Evolutionary conservation across 2,888 invertebrate genomes (phyloP), one percentile per base, ranked within the genome.

Genomic region (Tinea pellionella): DNA sequence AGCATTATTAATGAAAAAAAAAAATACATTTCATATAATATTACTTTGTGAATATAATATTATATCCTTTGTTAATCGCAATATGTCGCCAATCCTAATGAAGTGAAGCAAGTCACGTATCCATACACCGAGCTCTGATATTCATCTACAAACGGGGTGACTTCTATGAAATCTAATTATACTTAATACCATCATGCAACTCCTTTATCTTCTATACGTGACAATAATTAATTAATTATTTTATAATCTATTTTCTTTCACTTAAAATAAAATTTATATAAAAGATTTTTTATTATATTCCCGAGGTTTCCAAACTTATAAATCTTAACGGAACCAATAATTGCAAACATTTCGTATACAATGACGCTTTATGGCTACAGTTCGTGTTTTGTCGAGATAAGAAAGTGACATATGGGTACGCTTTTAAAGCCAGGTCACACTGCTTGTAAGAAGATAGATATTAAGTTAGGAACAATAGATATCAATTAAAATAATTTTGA

Each of bases 181-280:
- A 24, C 55, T 55, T 55, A 55, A 55, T 55, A 55, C 55, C 24
- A 55, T n/a, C 55, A 55, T 19, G 55, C 29, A 24, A 55, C 24
- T 47, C 55, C 55, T 55, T 55, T 55, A 55, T 55, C 55, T 55
- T n/a, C 55, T 16, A 24, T 55, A 55, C 55, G 55, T 55, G 55
- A 55, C 24, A n/a, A 19, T 24, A 2, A 55, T 55, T 24, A n/a
- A 19, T 55, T 55, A 24, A 19, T 13, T 47, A 16, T 47, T 47
- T 47, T 37, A 37, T 37, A 37, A 2, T 30, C 9, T 37, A 37
- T 37, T 37, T 47, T 47, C 47, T 15, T 47, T 8, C 2, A 37
- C 3, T 37, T 37, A 30, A 30, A 30, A 9, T 7, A 30, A 53
- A 18, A 53, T 16, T 53, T n/a, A n/a, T n/a, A n/a, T n/a, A n/a